Evolutionary conservation across 2,113 vertebrate species (phyloP).

Genomic region (Odobenus rosmarus): DNA sequence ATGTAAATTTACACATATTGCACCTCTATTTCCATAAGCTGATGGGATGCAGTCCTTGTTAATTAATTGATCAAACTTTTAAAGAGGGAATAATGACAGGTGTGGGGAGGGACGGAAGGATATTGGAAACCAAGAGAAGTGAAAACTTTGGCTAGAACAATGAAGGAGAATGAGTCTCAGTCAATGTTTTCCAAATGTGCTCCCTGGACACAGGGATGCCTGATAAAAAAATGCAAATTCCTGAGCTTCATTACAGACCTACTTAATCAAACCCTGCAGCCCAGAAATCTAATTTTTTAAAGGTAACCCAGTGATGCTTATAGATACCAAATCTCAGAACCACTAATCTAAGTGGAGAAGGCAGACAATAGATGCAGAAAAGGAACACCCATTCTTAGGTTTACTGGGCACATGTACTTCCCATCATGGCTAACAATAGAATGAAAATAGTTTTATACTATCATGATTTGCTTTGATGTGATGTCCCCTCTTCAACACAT

Average conservation of each 20-base stretch:
- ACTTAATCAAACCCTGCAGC: not conserved
- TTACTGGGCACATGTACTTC: slow-evolving; percentile 27
- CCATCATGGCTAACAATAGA: slow-evolving; percentile 33
- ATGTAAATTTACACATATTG: slow-evolving; percentile 33
- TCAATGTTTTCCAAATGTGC: slow-evolving; percentile 30
- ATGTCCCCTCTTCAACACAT: slow-evolving; percentile 38
- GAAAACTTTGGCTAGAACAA: slow-evolving; percentile 28
- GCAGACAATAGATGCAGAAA: slow-evolving; percentile 42
- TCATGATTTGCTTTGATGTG: slow-evolving; percentile 51
- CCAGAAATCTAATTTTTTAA: not conserved
- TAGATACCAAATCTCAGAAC: slow-evolving; percentile 7
- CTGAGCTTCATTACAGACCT: not conserved
- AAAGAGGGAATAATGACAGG: slow-evolving; percentile 10
- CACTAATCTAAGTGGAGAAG: slow-evolving; percentile 50
- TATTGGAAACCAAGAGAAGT: not conserved
- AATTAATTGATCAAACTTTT: slow-evolving; percentile 52
- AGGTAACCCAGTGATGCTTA: slow-evolving; percentile 11
- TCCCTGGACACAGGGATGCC: not conserved
- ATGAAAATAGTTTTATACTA: slow-evolving; percentile 53
- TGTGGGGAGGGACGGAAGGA: not conserved
- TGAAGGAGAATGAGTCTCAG: slow-evolving; percentile 12
- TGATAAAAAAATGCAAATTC: slow-evolving; percentile 56
- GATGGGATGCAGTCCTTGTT: not conserved
- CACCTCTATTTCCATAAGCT: slow-evolving; percentile 5
- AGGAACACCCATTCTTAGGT: slow-evolving; percentile 16